Conservation (phyloP, 2,797 vertebrate genomes). For the Argentina silus region DNA sequence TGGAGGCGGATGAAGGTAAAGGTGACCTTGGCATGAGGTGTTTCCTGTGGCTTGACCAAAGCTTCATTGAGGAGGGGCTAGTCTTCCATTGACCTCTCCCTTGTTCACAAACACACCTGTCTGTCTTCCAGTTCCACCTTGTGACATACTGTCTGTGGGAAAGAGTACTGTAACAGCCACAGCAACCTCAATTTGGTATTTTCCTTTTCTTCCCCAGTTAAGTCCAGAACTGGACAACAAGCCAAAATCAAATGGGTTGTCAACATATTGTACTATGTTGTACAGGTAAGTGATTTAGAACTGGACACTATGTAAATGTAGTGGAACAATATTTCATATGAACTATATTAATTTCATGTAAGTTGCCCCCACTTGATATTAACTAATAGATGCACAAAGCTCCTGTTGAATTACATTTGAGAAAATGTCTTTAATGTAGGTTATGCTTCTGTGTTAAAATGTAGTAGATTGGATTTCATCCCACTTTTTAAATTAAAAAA, state of each 20-base stretch:
- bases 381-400: no score
- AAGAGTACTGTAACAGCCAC: not conserved
- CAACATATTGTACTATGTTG: slow-evolving; percentile 93
- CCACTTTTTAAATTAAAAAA: no score
- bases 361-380: not conserved
- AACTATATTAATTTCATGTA: not conserved
- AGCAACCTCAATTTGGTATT: not conserved
- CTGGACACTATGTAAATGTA: not conserved
- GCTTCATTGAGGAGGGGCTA: slow-evolving; percentile 70
- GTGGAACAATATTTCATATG: not conserved
- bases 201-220: slow-evolving; percentile 80
- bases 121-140: not conserved
- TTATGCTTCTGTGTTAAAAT: no score
- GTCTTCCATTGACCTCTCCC: slow-evolving; percentile 42
- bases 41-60: slow-evolving; percentile 57
- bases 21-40: slow-evolving; percentile 67
- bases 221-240: slow-evolving; percentile 92
- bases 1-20: slow-evolving; percentile 66
- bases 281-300: slow-evolving; percentile 83
- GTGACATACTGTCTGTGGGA: not conserved
- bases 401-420: no score
- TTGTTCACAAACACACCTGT: slow-evolving; percentile 9
- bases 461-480: no score
- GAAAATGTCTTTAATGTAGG: no score
- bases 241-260: slow-evolving; percentile 98